Evolutionary conservation across 2,113 vertebrate species (phyloP).

Genomic region (Limanda limanda): DNA sequence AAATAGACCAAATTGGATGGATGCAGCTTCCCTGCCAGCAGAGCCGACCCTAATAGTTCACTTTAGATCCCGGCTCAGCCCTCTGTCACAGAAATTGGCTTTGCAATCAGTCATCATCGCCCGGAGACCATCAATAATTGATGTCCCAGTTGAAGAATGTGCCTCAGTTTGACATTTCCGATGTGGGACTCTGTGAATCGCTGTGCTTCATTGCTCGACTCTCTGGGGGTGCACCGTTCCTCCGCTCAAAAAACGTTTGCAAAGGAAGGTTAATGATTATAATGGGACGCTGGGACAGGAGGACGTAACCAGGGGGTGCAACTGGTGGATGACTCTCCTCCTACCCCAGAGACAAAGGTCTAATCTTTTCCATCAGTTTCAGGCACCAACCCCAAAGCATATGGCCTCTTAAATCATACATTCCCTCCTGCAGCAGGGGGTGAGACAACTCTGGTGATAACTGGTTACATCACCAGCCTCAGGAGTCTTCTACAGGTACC

Average conservation of each 20-base stretch:
- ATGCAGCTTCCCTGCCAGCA: constrained; percentile 54
- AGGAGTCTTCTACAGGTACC: not conserved
- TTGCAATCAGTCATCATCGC: constrained; percentile 42
- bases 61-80: not conserved
- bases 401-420: constrained; percentile 19
- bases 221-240: not conserved
- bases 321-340: constrained; percentile 17
- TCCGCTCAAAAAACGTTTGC: not conserved
- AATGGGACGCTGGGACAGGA: not conserved
- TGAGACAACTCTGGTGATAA: constrained; percentile 1
- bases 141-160: constrained; percentile 15
- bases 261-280: constrained; percentile 6
- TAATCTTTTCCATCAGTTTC: not conserved
- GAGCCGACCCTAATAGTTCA: constrained; percentile 17
- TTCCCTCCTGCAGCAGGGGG: not conserved
- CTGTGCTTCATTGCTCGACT: not conserved
- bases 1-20: constrained; percentile 66
- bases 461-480: not conserved
- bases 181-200: not conserved
- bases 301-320: not conserved
- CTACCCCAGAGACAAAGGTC: not conserved
- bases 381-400: constrained; percentile 6
- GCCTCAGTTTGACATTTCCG: constrained; percentile 41
- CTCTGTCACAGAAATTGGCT: constrained; percentile 13
- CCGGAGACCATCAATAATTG: constrained; percentile 42